Base-by-base conservation (phyloP, 1,140 invertebrate genomes). In the Zaprionus kolodkinae region DNA sequence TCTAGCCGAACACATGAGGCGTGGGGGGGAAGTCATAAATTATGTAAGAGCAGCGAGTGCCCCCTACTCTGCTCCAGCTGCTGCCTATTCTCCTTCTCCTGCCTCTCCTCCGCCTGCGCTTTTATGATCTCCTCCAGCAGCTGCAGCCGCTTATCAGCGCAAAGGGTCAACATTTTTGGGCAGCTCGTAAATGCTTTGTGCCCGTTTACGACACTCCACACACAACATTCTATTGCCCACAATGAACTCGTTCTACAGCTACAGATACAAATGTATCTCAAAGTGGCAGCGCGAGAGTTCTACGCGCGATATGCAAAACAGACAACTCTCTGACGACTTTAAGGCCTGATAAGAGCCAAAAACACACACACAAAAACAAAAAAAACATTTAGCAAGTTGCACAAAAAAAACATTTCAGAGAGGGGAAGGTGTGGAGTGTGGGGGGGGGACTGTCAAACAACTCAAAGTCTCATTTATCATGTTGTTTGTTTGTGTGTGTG, bases 391-490 rank as follows among this genome's bases (percentile, higher is more conserved):
- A 79, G 76, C 76, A 86, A 86, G 66, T 87, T 87, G 72, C 81
- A 87, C 82, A 87, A 72, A 62, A 72, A 71, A 72, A 71, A 77
- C 70, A 69, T 64, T 81, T 40, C 25, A 52, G 17, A 61, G 54
- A 27, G 10, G 6, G 13, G 10, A 55, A 15, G 21, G 21, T 2
- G n/a, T n/a, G n/a, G n/a, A 21, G 21, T n/a, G n/a, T n/a, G 21
- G 21, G 21, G n/a, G 13, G 57, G 13, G 13, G 52, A 68, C 68
- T 79, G 79, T 86, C 81, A 91, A 89, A 91, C 80, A 90, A 91
- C 86, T 91, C 91, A 91, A 91, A 91, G 78, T 85, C 76, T 90
- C 82, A 91, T 91, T 91, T 90, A 91, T 91, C 90, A 91, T 91
- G 73, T 84, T 63, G 27, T 54, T 11, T 56, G n/a, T n/a, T n/a